Evolutionary conservation across 2,113 vertebrate genomes (phyloP).

Genomic region (Brachyhypopomus occidentalis): DNA sequence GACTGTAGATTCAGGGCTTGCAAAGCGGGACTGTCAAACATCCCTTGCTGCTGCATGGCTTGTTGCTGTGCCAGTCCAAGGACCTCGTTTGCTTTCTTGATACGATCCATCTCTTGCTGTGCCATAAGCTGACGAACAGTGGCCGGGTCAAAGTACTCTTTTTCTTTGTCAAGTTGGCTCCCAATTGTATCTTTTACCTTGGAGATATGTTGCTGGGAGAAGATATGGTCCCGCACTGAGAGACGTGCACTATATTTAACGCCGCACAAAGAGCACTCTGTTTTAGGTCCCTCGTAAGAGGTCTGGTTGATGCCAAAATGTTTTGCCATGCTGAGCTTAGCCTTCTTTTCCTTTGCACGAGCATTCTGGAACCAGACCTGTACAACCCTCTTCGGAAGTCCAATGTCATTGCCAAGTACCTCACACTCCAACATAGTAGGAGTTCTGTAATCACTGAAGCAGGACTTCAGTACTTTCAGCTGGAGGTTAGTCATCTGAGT

Average conservation of each 20-base stretch:
- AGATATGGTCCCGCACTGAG: constrained; percentile 98
- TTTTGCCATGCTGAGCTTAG: constrained; percentile 99
- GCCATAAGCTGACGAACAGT: constrained; percentile 99
- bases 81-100: constrained; percentile 99
- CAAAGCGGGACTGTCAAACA: constrained; percentile 92
- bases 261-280: constrained; percentile 98
- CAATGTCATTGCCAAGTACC: constrained; percentile 98
- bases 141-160: constrained; percentile 98
- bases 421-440: constrained; percentile 99
- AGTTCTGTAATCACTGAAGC: constrained; percentile 98
- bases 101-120: constrained; percentile 98
- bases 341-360: constrained; percentile 98
- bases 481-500: constrained; percentile 99
- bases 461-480: constrained; percentile 96
- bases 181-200: constrained; percentile 99
- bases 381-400: constrained; percentile 99
- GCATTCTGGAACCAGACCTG: constrained; percentile 99
- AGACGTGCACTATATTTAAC: constrained; percentile 97
- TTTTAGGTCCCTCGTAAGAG: constrained; percentile 97
- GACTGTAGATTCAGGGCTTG: constrained; percentile 96
- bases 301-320: constrained; percentile 99
- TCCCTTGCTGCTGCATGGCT: constrained; percentile 89
- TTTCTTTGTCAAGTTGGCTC: constrained; percentile 98
- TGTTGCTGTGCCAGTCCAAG: constrained; percentile 92
- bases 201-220: constrained; percentile 98